Evolutionary conservation across 2,113 vertebrate species (phyloP).

Genomic region (Thamnophis sirtalis): DNA sequence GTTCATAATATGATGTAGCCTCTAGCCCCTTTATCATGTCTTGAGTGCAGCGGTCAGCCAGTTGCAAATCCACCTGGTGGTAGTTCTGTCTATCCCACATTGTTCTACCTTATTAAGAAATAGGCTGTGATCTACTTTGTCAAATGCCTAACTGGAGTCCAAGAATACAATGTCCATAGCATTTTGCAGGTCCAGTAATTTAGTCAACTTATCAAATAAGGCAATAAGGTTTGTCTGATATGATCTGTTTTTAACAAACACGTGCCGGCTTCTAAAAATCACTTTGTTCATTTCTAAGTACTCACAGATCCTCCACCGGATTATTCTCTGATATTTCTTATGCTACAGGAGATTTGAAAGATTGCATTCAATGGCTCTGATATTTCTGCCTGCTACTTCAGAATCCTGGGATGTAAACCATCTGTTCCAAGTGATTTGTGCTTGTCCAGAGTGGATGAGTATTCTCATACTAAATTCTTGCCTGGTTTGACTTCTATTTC

Average conservation of each 20-base stretch:
- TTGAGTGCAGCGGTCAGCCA: neutral
- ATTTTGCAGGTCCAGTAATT: neutral
- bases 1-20: neutral
- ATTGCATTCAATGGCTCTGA: neutral
- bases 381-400: neutral
- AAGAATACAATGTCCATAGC: neutral
- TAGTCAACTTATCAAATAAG: neutral
- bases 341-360: neutral
- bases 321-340: neutral
- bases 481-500: neutral
- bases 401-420: neutral
- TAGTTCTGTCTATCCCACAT: neutral
- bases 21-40: neutral
- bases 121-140: neutral
- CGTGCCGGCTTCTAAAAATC: neutral
- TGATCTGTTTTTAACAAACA: neutral
- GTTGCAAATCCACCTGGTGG: neutral
- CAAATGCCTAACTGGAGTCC: neutral
- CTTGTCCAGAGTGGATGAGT: neutral
- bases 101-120: neutral
- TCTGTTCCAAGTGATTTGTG: neutral
- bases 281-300: neutral
- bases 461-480: neutral
- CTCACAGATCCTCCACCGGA: neutral
- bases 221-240: neutral